These are phyloP conservation scores for Cyprinodon tularosa DNA, from an alignment of 2,113 vertebrate genomes.

Conservation along the genomic window DNA sequence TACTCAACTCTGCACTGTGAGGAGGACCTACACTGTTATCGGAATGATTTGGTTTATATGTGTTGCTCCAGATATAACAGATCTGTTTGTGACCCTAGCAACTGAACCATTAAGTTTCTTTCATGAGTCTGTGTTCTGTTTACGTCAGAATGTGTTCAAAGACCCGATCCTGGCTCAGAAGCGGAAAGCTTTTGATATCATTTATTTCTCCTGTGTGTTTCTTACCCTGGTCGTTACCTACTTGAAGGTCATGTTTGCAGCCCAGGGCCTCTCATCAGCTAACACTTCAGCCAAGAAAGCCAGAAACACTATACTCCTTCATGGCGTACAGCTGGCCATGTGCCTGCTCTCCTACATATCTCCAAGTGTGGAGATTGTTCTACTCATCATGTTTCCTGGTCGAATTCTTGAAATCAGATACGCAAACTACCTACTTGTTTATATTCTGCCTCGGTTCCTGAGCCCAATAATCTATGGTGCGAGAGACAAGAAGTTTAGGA, in stretches of 20 bases:
- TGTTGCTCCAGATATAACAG: conserved; percentile 67
- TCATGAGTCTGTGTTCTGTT: conserved; percentile 66
- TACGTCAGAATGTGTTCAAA: conserved; percentile 74
- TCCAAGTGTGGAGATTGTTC: conserved; percentile 65
- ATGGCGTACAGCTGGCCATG: conserved; percentile 78
- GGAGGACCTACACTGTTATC: conserved; percentile 62
- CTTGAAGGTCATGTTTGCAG: conserved; percentile 68
- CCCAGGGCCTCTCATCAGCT: conserved; percentile 58
- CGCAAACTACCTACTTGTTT: conserved; percentile 74
- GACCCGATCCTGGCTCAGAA: conserved; percentile 58
- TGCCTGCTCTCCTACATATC: conserved; percentile 80
- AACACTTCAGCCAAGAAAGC: conserved; percentile 59
- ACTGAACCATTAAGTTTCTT: conserved; percentile 74
- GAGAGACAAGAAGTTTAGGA: conserved; percentile 72
- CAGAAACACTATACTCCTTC: conserved; percentile 79
- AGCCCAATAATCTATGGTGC: conserved; percentile 77
- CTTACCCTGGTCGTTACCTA: conserved; percentile 76
- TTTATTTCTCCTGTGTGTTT: conserved; percentile 78
- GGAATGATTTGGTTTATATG: conserved; percentile 72
- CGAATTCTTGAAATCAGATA: conserved; percentile 66
- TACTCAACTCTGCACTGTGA: conserved; percentile 73
- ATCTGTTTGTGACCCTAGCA: conserved; percentile 74
- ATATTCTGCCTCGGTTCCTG: conserved; percentile 77
- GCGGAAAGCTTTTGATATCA: conserved; percentile 64
- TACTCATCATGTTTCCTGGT: conserved; percentile 64